Conservation (phyloP, 2,113 vertebrate species). For the Bufo gargarizans region DNA sequence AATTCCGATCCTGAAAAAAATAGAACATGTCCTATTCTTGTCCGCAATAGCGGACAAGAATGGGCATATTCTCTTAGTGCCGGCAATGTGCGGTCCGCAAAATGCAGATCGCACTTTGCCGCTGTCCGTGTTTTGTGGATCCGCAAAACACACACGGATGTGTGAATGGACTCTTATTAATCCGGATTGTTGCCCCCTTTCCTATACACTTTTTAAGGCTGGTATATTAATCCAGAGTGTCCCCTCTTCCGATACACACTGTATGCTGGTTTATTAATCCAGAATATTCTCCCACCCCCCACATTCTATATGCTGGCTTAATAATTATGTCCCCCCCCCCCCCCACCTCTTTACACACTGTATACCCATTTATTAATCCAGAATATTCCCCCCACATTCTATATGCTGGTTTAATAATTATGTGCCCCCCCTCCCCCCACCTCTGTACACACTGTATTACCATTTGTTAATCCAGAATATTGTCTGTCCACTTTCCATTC, state of each 20-base stretch:
- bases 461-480: background rate
- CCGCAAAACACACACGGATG: too few species aligned
- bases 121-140: too few species aligned
- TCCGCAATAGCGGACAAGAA: too few species aligned
- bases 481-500: too few species aligned
- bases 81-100: too few species aligned
- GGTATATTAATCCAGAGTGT: background rate
- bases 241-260: background rate
- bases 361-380: background rate
- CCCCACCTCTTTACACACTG: background rate
- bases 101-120: too few species aligned
- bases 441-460: background rate
- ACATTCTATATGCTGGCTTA: background rate
- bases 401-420: background rate
- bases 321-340: background rate
- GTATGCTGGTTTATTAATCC: background rate
- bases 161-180: too few species aligned
- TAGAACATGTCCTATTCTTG: too few species aligned
- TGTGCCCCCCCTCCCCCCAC: background rate
- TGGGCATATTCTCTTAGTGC: too few species aligned
- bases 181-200: too few species aligned
- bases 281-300: background rate
- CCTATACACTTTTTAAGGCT: too few species aligned
- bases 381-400: background rate
- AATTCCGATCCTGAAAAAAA: too few species aligned